A percentile compares a stretch with the other conserved stretches of the same genome.
phyloP scores from a whole-genome alignment of 2,113 vertebrate genomes.

The Callionymus lyra region DNA sequence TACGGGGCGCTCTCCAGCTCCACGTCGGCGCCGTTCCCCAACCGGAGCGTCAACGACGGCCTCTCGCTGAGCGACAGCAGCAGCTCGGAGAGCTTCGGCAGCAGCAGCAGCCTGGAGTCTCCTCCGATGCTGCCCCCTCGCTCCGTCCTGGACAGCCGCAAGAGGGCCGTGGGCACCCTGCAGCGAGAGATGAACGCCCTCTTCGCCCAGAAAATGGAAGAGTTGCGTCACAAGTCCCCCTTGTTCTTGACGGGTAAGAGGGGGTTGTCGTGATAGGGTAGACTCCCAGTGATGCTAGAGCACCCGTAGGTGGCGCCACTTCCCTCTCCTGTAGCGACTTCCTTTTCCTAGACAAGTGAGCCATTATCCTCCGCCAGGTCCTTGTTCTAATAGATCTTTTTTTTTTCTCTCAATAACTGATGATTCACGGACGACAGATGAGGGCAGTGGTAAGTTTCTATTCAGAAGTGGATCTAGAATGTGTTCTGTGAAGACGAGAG shows the following conservation, averaged over 20 bases:
- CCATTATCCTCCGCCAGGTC: no score
- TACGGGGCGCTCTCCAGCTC: slow-evolving; percentile 65
- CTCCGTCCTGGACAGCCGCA: slow-evolving; percentile 65
- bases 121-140: slow-evolving; percentile 57
- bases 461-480: background rate
- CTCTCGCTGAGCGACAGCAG: slow-evolving; percentile 75
- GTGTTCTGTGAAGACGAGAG: no score
- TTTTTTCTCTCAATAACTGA: no score
- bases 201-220: slow-evolving; percentile 92
- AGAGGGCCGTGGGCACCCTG: slow-evolving; percentile 79
- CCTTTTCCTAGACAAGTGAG: no score
- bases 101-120: slow-evolving; percentile 69
- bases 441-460: slow-evolving; percentile 49
- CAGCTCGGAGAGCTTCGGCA: slow-evolving; percentile 73
- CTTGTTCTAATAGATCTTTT: no score
- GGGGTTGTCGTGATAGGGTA: slow-evolving; percentile 19
- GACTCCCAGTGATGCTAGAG: slow-evolving; percentile 2
- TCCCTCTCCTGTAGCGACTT: no score
- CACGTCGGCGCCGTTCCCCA: slow-evolving; percentile 13
- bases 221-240: slow-evolving; percentile 88
- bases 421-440: slow-evolving; percentile 35
- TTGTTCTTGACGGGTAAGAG: slow-evolving; percentile 91
- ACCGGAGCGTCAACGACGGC: slow-evolving; percentile 16
- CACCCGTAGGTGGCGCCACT: no score
- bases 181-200: slow-evolving; percentile 95